Conservation (phyloP, 2,797 vertebrate species). For the Fratercula arctica region DNA sequence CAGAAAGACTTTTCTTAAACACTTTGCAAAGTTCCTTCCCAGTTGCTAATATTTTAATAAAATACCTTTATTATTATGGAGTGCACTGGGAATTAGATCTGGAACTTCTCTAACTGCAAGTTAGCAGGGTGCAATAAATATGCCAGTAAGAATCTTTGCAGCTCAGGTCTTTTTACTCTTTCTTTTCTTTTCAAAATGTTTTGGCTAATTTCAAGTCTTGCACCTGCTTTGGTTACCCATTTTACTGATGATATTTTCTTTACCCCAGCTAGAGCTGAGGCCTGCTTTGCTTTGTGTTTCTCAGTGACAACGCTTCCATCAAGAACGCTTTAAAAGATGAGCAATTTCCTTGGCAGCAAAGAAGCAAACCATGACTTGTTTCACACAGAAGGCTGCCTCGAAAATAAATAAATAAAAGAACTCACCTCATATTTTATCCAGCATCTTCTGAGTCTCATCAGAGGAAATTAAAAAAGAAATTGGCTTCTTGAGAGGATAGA, state of each 20-base stretch:
- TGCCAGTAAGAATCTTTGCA: not conserved
- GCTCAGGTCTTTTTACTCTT: not conserved
- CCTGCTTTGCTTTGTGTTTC: constrained; percentile 9
- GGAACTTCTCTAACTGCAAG: constrained; percentile 2
- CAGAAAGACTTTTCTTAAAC: constrained; percentile 43
- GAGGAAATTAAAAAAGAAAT: constrained; percentile 71
- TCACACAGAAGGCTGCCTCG: not conserved
- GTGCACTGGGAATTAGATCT: not conserved
- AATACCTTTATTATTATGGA: constrained; percentile 50
- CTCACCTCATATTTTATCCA: constrained; percentile 61
- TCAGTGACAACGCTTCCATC: not conserved
- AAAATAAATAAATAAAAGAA: constrained; percentile 36
- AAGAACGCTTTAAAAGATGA: not conserved
- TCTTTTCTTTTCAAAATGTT: not conserved
- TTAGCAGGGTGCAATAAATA: not conserved
- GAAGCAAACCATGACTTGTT: not conserved
- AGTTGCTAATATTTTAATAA: constrained; percentile 69
- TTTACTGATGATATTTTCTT: constrained; percentile 34
- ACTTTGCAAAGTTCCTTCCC: constrained; percentile 51
- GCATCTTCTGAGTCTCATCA: constrained; percentile 61
- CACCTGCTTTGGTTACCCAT: not conserved
- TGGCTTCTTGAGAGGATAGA: constrained; percentile 58
- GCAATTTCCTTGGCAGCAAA: not conserved
- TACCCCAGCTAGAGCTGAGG: not conserved
- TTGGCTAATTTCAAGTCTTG: constrained; percentile 12